Evolutionary conservation across 2,113 vertebrate species (phyloP).

Genomic region (Nerophis lumbriciformis): DNA sequence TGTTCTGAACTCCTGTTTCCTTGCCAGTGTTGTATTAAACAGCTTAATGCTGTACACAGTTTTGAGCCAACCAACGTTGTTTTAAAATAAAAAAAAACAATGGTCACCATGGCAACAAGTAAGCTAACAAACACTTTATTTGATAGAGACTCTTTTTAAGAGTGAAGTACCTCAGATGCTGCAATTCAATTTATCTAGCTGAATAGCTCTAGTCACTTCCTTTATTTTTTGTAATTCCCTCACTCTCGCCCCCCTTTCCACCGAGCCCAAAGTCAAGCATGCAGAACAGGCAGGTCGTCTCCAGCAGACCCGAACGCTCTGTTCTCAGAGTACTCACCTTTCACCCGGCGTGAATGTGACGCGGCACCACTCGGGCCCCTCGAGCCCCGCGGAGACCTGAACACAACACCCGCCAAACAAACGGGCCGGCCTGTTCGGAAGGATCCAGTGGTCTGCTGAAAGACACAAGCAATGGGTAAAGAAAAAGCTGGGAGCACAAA

Average conservation of each 20-base stretch:
- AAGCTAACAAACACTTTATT: no score
- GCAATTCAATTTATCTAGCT: background rate
- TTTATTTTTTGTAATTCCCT: conserved; percentile 30
- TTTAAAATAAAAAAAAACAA: background rate
- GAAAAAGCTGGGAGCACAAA: conserved; percentile 31
- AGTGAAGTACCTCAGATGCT: background rate
- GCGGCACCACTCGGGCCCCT: conserved; percentile 46
- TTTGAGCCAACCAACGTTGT: no score
- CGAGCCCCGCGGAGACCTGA: conserved; percentile 56
- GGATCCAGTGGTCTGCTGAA: conserved; percentile 35
- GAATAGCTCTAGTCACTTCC: conserved; percentile 34
- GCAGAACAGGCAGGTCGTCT: conserved; percentile 63
- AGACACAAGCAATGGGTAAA: conserved; percentile 32
- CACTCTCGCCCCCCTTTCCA: conserved; percentile 20
- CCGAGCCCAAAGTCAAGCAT: conserved; percentile 64
- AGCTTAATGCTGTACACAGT: no score
- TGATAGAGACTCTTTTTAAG: background rate
- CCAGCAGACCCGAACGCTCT: conserved; percentile 63
- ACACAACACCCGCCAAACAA: conserved; percentile 54
- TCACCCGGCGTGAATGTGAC: conserved; percentile 63
- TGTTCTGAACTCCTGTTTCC: no score
- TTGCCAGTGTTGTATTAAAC: no score
- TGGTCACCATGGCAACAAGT: background rate
- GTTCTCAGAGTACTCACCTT: conserved; percentile 76
- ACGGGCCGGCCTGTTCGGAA: conserved; percentile 21